Conservation (phyloP, 2,888 invertebrate species). For the Protodeltote pygarga region DNA sequence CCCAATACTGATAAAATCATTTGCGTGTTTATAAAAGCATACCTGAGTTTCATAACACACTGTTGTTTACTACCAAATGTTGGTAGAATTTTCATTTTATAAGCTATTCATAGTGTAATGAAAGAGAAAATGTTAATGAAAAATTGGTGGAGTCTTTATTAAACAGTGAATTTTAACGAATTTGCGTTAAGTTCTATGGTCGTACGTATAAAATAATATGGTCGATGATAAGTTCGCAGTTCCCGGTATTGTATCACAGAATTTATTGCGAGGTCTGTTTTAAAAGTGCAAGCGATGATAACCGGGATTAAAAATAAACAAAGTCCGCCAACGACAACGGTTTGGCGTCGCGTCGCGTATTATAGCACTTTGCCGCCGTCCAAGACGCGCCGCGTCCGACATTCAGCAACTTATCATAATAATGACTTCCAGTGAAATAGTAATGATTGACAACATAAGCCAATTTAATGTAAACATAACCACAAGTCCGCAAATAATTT, state of each 20-base stretch:
- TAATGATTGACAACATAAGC: conserved; percentile 16
- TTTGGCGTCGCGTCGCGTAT: conserved; percentile 31
- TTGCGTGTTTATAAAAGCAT: not conserved
- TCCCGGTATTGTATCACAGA: conserved; percentile 39
- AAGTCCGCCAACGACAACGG: conserved; percentile 29
- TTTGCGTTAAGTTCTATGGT: too few species aligned
- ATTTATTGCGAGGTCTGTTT: conserved; percentile 31
- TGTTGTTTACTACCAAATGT: conserved; percentile 4
- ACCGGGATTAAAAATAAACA: conserved; percentile 62
- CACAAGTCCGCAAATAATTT: conserved; percentile 3
- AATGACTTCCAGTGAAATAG: conserved; percentile 40
- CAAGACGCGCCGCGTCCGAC: conserved; percentile 37
- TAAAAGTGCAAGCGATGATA: conserved; percentile 47
- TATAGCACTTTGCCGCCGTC: too few species aligned
- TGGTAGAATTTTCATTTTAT: not conserved
- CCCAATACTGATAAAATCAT: conserved; percentile 18
- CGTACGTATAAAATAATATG: not conserved
- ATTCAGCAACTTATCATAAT: conserved; percentile 49
- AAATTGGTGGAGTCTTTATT: too few species aligned
- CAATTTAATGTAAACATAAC: not conserved
- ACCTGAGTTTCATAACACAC: conserved; percentile 13
- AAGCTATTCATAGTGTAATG: too few species aligned
- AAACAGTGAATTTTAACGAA: too few species aligned
- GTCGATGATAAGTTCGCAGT: conserved; percentile 23
- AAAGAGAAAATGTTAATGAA: too few species aligned